phyloP scores from a whole-genome alignment of 2,113 vertebrate species.

The Alectura lathami region DNA sequence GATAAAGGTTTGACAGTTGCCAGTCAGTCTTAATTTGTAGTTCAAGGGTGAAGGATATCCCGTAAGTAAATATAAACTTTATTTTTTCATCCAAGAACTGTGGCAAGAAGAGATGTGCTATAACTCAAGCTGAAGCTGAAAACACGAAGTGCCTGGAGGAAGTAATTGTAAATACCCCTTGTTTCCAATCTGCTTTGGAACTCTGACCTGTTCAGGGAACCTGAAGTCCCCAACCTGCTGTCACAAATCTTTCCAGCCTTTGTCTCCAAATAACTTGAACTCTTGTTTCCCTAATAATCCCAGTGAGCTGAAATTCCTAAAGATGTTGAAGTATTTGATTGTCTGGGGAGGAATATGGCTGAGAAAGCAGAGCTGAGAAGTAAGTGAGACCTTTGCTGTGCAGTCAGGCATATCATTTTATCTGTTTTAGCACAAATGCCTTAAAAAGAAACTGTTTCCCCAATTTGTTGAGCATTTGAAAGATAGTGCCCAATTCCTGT shows the following conservation, averaged over 20 bases:
- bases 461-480: background rate
- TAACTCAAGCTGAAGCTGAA: background rate
- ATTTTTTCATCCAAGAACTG: background rate
- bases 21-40: background rate
- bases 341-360: background rate
- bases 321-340: fast-evolving
- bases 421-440: background rate
- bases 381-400: background rate
- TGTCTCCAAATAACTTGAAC: background rate
- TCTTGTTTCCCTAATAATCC: background rate
- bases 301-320: background rate
- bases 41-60: background rate
- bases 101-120: background rate
- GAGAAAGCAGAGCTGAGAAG: background rate
- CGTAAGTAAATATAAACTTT: background rate
- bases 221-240: background rate
- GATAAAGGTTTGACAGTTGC: background rate
- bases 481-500: background rate
- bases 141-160: background rate
- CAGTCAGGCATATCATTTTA: background rate
- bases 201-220: background rate
- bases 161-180: background rate
- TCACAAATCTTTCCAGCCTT: background rate
- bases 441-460: background rate
- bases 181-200: background rate